Base-by-base conservation (phyloP, 2,113 vertebrate species). In the Aspiorhynchus laticeps region DNA sequence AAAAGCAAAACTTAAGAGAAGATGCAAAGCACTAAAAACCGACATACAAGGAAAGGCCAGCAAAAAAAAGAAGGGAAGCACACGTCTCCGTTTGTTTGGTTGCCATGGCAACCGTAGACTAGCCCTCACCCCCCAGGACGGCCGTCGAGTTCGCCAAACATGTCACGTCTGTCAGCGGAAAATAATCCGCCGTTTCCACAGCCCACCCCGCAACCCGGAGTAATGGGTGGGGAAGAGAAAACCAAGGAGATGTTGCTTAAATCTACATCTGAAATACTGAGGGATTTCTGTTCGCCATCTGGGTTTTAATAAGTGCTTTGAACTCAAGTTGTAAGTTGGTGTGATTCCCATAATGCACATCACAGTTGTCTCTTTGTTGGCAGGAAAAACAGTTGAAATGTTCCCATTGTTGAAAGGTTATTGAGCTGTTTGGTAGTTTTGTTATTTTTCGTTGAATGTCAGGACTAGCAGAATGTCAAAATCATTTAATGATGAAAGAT, bases 11-110 rank as follows among this genome's bases (percentile, higher is more conserved):
- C 0, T 26, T 86, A 88, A 36, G 48, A 53, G 28, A 63, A 67
- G 69, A 73, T 73, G 33, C 19, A 73, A 38, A 71, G 19, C 33
- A 38, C 17, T 59, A 7, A 88, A 76, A 90, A 46, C 88, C 88
- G 85, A 88, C 90, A 88, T 91, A 84, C 90, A 90, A 90, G 91
- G 91, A 92, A 53, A 91, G 93, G 90, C 93, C 92, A 91, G 91
- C 91, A 1, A 53, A 12, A 46, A 48, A 76, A 83, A 46, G 17
- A 38, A 15, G 3, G 94, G 94, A 94, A 94, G 94, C 92, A 91
- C 90, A 80, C 87, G 92, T 93, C 92, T 93, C 74, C 59, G 88
- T 94, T 94, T 95, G 93, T 94, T 94, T 94, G 93, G 93, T 95
- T 93, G 91, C 92, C 38, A 53, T 12, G 93, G 92, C 85, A 83